Conservation (phyloP, 2,888 invertebrate genomes). For the Metallyticus violacea region DNA sequence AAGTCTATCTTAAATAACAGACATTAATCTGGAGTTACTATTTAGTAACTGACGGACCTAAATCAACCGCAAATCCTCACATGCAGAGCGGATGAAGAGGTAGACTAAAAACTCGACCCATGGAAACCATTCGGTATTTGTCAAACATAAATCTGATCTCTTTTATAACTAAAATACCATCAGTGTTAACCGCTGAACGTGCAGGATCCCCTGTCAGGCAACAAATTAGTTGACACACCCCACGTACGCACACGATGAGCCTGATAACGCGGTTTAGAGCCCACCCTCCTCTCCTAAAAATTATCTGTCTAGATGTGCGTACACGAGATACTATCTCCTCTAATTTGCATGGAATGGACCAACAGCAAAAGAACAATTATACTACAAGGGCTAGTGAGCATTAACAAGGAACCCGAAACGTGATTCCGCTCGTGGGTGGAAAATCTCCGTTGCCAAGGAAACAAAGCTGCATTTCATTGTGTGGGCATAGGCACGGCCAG, state of each 20-base stretch:
- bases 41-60: background rate
- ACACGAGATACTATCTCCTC: background rate
- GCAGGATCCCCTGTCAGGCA: background rate
- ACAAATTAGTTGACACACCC: background rate
- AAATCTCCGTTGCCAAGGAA: background rate
- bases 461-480: background rate
- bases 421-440: background rate
- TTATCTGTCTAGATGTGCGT: background rate
- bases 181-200: background rate
- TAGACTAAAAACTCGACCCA: background rate
- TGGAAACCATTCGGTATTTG: background rate
- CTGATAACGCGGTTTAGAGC: background rate
- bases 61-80: background rate
- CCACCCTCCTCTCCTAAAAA: background rate
- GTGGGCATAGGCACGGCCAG: no score
- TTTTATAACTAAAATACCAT: background rate
- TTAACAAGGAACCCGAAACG: background rate
- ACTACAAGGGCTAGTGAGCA: no score
- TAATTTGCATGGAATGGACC: background rate
- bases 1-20: no score
- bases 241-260: background rate
- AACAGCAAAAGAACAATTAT: background rate
- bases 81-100: background rate
- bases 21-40: background rate
- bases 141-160: background rate